Conservation (phyloP, 2,797 vertebrate species). For the Eulemur mongoz region DNA sequence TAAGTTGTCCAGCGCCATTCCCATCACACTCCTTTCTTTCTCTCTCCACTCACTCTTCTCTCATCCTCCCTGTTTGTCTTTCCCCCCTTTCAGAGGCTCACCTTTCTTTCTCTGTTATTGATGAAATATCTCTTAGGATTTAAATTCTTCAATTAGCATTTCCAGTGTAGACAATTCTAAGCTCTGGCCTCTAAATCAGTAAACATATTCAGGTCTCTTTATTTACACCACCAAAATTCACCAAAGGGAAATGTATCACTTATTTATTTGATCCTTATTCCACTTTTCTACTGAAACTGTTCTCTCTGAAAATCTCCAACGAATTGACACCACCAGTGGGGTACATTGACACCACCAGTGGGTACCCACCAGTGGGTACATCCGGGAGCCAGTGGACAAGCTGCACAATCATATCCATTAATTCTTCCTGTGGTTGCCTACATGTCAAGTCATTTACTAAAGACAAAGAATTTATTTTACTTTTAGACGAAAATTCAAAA, state of each 20-base stretch:
- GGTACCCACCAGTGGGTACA: no score
- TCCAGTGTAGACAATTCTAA: background rate
- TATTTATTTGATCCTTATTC: background rate
- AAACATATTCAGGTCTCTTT: background rate
- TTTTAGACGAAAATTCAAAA: background rate
- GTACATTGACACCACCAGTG: background rate
- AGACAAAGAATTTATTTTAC: background rate
- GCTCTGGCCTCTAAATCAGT: background rate
- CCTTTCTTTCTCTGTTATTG: background rate
- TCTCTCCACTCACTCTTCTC: background rate
- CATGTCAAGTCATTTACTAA: background rate
- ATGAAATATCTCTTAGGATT: background rate
- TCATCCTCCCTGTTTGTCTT: background rate
- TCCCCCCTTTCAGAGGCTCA: background rate
- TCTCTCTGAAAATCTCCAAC: background rate
- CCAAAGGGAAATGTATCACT: background rate
- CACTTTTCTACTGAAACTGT: background rate
- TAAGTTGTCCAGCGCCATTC: background rate
- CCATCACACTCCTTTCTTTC: background rate
- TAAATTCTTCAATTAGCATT: conserved; percentile 4
- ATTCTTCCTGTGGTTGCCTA: background rate
- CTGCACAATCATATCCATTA: background rate
- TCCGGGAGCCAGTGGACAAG: accelerated
- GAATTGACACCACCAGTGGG: background rate
- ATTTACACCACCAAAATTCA: conserved; percentile 18